Percentiles rank a stretch among this genome's conserved stretches.
phyloP scores from a whole-genome alignment of 2,888 invertebrate species.

The Dryococelus australis region DNA sequence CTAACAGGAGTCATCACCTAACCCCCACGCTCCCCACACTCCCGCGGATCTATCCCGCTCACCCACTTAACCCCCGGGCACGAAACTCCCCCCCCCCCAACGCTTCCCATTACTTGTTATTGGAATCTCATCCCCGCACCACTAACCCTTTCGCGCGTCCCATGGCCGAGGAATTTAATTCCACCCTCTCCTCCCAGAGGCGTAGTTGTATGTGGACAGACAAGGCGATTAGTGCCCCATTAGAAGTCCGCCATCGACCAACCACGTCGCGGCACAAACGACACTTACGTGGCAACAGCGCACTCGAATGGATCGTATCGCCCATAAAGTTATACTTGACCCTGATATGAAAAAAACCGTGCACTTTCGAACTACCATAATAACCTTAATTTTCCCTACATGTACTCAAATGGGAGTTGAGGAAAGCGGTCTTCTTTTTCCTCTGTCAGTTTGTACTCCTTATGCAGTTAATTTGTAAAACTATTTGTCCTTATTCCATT shows the following conservation, averaged over 20 bases:
- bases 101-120: not conserved
- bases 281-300: no score
- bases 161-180: not conserved
- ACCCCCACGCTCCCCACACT: not conserved
- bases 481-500: no score
- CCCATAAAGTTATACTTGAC: no score
- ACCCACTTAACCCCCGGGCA: not conserved
- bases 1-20: constrained; percentile 10
- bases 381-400: no score
- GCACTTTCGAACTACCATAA: no score
- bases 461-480: no score
- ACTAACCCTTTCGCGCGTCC: not conserved
- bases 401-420: no score
- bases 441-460: no score
- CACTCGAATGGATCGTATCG: no score
- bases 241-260: not conserved
- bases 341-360: no score
- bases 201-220: not conserved
- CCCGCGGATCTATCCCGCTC: not conserved
- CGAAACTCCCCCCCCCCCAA: not conserved
- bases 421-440: no score
- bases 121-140: not conserved
- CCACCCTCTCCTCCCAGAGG: not conserved
- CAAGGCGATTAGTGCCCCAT: constrained; percentile 5
- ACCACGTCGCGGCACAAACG: not conserved